phyloP scores from a whole-genome alignment of 2,113 vertebrate species.

The Meles meles region DNA sequence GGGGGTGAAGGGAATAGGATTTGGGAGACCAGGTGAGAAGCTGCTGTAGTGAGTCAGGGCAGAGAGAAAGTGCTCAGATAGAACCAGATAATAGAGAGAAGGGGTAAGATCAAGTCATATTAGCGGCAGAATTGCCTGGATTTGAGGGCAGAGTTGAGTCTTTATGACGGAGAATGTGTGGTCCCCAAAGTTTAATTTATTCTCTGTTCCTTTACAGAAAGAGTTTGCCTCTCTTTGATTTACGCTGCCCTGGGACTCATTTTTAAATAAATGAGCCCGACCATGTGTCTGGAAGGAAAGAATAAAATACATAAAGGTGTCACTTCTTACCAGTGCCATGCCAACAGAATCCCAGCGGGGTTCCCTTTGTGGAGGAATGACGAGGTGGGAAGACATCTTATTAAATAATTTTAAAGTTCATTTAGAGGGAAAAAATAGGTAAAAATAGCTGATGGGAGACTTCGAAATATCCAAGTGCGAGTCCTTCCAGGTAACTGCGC shows the following conservation, averaged over 20 bases:
- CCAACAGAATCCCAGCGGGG: background rate
- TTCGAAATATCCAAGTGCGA: background rate
- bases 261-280: background rate
- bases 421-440: background rate
- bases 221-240: background rate
- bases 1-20: background rate
- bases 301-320: background rate
- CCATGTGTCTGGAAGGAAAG: background rate
- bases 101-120: fast-evolving
- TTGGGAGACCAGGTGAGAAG: no score
- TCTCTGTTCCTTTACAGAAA: background rate
- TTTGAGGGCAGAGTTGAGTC: background rate
- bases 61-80: background rate
- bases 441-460: background rate
- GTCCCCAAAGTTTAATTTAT: background rate
- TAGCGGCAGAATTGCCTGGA: background rate
- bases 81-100: background rate
- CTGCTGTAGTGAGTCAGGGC: background rate
- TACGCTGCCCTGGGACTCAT: background rate
- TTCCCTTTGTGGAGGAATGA: background rate
- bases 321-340: background rate
- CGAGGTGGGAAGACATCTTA: background rate
- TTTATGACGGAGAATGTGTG: background rate
- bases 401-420: background rate
- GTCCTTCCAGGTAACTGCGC: background rate